phyloP scores from a whole-genome alignment of 2,113 vertebrate species.

The Aegotheles bennettii region DNA sequence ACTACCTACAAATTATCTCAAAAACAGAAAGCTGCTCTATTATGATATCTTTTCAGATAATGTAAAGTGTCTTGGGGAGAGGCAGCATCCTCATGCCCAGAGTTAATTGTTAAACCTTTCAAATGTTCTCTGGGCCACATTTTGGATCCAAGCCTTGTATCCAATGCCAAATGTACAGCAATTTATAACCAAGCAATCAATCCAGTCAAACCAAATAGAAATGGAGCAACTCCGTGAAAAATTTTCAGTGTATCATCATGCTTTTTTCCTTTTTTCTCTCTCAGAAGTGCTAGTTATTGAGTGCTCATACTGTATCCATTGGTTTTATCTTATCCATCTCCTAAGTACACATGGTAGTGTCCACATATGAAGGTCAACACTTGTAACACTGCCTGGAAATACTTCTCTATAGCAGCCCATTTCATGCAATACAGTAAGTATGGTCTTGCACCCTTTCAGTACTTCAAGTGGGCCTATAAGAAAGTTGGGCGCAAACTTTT shows the following conservation, averaged over 20 bases:
- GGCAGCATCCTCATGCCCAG: not conserved
- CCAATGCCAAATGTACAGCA: not conserved
- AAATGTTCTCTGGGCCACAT: not conserved
- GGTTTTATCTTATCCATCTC: not conserved
- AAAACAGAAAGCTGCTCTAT: not conserved
- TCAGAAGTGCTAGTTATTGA: not conserved
- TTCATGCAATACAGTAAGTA: not conserved
- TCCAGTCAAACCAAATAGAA: not conserved
- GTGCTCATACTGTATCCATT: not conserved
- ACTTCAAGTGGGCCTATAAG: no score
- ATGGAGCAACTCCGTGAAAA: not conserved
- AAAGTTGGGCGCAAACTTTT: no score
- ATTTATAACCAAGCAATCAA: not conserved
- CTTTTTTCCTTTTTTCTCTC: not conserved
- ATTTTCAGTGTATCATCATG: not conserved
- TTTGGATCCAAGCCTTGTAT: not conserved
- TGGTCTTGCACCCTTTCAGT: not conserved
- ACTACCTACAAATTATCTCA: not conserved
- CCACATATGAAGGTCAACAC: not conserved
- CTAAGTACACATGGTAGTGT: not conserved
- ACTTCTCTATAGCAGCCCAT: not conserved
- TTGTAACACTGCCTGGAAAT: not conserved
- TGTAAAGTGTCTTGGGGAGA: not conserved
- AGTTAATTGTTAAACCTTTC: not conserved
- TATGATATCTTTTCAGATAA: not conserved